These are phyloP conservation scores for Cataglyphis altisquamis DNA, from an alignment of 2,888 invertebrate species.

Conservation along the genomic window DNA sequence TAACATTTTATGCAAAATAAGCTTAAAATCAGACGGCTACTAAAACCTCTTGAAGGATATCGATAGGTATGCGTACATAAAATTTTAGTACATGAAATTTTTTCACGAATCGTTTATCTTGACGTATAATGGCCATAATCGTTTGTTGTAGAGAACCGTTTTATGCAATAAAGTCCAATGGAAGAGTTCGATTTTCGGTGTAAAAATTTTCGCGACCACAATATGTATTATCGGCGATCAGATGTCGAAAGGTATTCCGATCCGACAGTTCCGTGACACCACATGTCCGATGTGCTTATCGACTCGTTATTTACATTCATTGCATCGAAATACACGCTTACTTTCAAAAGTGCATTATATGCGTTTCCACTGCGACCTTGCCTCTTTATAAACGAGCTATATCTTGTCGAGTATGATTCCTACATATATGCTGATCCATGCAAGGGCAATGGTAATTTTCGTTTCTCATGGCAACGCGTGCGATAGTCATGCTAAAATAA, in stretches of 20 bases:
- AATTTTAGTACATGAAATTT: background rate
- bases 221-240: background rate
- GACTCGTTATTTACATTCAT: background rate
- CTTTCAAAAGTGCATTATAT: background rate
- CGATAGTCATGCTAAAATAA: background rate
- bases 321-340: background rate
- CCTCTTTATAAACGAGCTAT: background rate
- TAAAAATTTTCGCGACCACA: background rate
- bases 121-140: background rate
- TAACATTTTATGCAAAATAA: background rate
- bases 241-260: background rate
- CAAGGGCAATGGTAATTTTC: slow-evolving; percentile 28
- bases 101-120: background rate
- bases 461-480: slow-evolving; percentile 2
- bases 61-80: background rate
- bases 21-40: background rate
- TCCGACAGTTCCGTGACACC: background rate
- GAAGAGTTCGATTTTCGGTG: background rate
- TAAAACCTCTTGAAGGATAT: background rate
- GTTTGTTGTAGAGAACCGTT: background rate
- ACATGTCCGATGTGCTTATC: background rate
- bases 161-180: background rate
- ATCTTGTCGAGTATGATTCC: slow-evolving; percentile 46
- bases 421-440: background rate
- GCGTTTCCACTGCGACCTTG: slow-evolving; percentile 19